phyloP scores from a whole-genome alignment of 1,140 invertebrate genomes.

The Laupala kohalensis region DNA sequence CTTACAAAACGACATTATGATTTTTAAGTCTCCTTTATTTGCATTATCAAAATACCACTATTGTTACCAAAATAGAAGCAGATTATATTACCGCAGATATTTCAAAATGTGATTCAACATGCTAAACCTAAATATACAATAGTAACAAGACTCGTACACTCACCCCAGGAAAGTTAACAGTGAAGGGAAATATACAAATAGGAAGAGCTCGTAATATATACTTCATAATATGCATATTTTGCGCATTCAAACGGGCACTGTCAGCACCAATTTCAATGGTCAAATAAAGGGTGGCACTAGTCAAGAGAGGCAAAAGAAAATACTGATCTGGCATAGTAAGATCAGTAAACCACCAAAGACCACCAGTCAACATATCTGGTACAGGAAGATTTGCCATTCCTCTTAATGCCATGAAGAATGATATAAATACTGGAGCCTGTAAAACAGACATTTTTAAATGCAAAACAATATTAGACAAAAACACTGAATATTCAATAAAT shows the following conservation, averaged over 20 bases:
- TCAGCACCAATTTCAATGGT: conserved; percentile 82
- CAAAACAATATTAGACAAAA: background rate
- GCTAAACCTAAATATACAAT: too few relatives aligned
- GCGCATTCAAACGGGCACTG: conserved; percentile 41
- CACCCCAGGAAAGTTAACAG: conserved; percentile 75
- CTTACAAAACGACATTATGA: too few relatives aligned
- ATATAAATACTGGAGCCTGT: conserved; percentile 76
- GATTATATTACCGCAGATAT: too few relatives aligned
- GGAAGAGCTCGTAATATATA: conserved; percentile 63
- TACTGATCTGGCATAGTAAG: conserved; percentile 81
- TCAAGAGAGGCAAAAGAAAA: conserved; percentile 75
- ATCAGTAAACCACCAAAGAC: conserved; percentile 85
- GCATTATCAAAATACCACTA: too few relatives aligned
- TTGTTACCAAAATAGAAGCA: too few relatives aligned
- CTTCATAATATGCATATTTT: conserved; percentile 53
- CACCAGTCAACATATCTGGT: conserved; percentile 77
- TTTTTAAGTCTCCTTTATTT: too few relatives aligned
- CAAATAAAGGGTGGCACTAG: conserved; percentile 59
- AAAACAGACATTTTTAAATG: too few relatives aligned
- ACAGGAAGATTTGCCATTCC: conserved; percentile 77
- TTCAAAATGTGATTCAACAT: too few relatives aligned
- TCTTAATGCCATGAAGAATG: conserved; percentile 74
- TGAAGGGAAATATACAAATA: conserved; percentile 70
- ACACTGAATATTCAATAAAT: background rate
- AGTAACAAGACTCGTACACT: too few relatives aligned